Base-by-base conservation (phyloP, 2,888 invertebrate species). In the Thera obeliscata region DNA sequence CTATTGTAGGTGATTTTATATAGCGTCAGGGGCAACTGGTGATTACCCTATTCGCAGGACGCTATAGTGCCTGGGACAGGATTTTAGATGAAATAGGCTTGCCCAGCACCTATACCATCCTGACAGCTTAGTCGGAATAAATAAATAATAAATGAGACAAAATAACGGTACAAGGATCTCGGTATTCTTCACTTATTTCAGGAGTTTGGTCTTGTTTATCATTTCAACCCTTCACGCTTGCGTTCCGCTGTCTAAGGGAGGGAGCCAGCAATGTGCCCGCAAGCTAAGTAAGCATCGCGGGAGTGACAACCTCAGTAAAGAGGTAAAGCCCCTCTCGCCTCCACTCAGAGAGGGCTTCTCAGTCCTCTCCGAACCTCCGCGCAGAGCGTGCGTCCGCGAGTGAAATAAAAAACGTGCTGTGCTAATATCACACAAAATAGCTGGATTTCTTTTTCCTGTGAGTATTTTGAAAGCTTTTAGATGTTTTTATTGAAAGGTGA, bases 391-490 rank as follows among this genome's bases (percentile, higher is more conserved):
- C 79, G 72, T 46, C 73, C 80, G 76, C 82, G 85, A 81, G 83
- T 74, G 64, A 41, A 41, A 41, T 12, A 56, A 66, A 74, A 84
- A 87, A 84, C 86, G 93, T 93, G 91, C 82, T 88, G 91, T 93
- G 91, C 83, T 82, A 78, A 76, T 82, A 79, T 79, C 80, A 76
- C 81, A 76, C 79, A 71, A 79, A 76, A 75, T 74, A 76, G 70
- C 87, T 86, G 92, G 91, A 92, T 92, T 89, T 85, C 82, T 81
- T 71, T 81, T 48, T 76, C 77, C 79, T 79, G 93, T 93, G 81
- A 92, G 93, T 93, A 67, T 52, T 66, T 61, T 49, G 48, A 11
- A 5, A 22, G 22, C 22, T 50, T 52, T 33, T 9, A 52, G 52
- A 3, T 5, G 4, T 48, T 36, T 41, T 33, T 64, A 75, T 80